phyloP scores from a whole-genome alignment of 2,797 vertebrate species.

The Echiichthys vipera region DNA sequence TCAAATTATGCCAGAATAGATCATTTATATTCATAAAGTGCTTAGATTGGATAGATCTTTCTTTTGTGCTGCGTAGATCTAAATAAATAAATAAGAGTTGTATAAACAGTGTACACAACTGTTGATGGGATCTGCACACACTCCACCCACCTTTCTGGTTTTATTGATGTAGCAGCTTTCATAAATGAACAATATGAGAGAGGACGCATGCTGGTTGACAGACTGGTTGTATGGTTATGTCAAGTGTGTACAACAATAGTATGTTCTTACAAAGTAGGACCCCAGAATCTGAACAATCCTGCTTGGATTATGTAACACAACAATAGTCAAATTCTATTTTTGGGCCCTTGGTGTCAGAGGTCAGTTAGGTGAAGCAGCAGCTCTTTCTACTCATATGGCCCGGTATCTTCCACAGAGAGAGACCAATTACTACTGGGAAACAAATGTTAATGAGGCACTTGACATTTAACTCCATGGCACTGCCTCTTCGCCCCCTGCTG shows the following conservation, averaged over 20 bases:
- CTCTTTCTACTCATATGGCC: slow-evolving; percentile 33
- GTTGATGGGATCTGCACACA: background rate
- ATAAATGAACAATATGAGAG: slow-evolving; percentile 16
- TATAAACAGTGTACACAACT: background rate
- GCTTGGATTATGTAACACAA: slow-evolving; percentile 10
- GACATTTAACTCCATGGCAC: slow-evolving; percentile 82
- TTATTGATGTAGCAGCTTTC: background rate
- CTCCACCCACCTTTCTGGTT: background rate
- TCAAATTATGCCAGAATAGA: background rate
- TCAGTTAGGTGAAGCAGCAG: slow-evolving; percentile 12
- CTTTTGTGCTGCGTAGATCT: background rate
- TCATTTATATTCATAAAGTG: background rate
- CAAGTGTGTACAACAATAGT: background rate
- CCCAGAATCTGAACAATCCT: background rate
- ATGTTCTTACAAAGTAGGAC: background rate
- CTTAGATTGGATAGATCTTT: background rate
- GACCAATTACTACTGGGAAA: slow-evolving; percentile 76
- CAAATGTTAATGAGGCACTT: slow-evolving; percentile 84
- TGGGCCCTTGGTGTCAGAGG: slow-evolving; percentile 6
- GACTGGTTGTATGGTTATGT: background rate
- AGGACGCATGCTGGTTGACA: slow-evolving; percentile 2
- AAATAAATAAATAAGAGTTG: background rate
- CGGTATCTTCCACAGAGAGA: slow-evolving; percentile 41
- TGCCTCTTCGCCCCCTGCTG: slow-evolving; percentile 73
- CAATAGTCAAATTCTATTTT: slow-evolving; percentile 7